These are phyloP conservation scores for Chrysolina oricalcia DNA, from an alignment of 2,888 invertebrate genomes.

Conservation along the genomic window DNA sequence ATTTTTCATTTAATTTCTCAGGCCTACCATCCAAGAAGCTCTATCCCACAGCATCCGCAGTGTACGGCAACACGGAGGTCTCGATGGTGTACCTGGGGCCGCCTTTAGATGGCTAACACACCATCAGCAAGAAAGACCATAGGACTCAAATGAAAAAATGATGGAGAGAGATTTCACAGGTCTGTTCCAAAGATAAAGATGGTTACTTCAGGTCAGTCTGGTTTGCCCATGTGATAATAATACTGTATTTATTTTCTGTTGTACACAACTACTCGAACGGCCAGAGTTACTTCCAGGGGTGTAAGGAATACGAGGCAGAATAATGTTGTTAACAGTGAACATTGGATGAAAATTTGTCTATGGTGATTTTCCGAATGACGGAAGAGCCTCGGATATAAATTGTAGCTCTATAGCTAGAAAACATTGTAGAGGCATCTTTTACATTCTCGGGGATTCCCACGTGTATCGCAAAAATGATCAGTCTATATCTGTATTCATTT, in stretches of 20 bases:
- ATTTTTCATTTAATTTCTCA: constrained; percentile 67
- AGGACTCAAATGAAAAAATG: constrained; percentile 38
- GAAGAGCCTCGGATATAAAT: no score
- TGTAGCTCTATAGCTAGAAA: no score
- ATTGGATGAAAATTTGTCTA: neutral
- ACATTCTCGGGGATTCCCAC: no score
- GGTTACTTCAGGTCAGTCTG: constrained; percentile 65
- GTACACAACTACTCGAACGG: constrained; percentile 50
- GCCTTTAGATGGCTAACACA: constrained; percentile 93
- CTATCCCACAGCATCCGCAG: constrained; percentile 97
- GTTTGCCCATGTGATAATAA: constrained; percentile 72
- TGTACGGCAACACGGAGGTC: constrained; percentile 99
- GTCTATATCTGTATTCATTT: no score
- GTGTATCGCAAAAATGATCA: no score
- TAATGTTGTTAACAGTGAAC: neutral
- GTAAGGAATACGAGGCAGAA: neutral
- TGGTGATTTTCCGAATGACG: neutral
- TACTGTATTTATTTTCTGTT: constrained; percentile 50
- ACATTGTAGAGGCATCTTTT: no score
- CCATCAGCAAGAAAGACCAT: constrained; percentile 42
- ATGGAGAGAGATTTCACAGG: constrained; percentile 50
- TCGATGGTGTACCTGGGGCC: constrained; percentile 98
- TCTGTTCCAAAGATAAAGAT: constrained; percentile 46
- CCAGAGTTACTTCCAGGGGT: constrained; percentile 15
- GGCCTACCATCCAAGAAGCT: constrained; percentile 94